phyloP scores from a whole-genome alignment of 2,888 invertebrate species.

The Drosophila maculinotata region DNA sequence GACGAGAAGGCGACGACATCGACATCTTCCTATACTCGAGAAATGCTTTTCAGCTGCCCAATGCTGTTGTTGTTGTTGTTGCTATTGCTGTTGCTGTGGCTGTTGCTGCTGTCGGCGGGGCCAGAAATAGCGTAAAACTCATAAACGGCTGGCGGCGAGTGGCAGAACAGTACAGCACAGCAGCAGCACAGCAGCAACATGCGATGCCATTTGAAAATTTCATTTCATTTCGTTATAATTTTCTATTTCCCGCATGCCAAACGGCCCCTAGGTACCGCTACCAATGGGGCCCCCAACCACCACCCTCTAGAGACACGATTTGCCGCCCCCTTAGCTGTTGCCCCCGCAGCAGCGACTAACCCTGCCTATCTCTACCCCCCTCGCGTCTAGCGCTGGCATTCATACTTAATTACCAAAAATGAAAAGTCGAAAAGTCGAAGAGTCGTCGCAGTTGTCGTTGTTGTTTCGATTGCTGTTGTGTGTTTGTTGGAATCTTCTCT shows the following conservation, averaged over 20 bases:
- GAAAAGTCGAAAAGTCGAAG: conserved; percentile 39
- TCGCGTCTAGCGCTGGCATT: conserved; percentile 78
- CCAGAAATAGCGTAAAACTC: conserved; percentile 80
- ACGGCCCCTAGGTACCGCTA: conserved; percentile 73
- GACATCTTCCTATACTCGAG: conserved; percentile 62
- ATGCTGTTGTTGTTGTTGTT: conserved; percentile 35
- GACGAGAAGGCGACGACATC: conserved; percentile 62
- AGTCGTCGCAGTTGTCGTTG: conserved; percentile 38
- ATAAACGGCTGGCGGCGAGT: conserved; percentile 65
- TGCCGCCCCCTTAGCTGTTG: conserved; percentile 9
- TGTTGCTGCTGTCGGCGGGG: conserved; percentile 64
- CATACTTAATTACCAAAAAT: conserved; percentile 78
- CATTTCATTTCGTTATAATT: conserved; percentile 74
- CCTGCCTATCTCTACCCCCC: background rate
- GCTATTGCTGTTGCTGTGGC: conserved; percentile 35
- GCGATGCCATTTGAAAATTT: conserved; percentile 80
- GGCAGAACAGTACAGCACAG: conserved; percentile 34
- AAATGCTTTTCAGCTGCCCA: conserved; percentile 68
- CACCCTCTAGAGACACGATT: conserved; percentile 6
- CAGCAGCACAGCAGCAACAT: conserved; percentile 56
- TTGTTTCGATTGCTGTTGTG: conserved; percentile 18
- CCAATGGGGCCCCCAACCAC: conserved; percentile 49
- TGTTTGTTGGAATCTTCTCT: conserved; percentile 54
- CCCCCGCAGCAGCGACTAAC: conserved; percentile 17
- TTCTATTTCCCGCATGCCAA: conserved; percentile 79